Conservation (phyloP, 2,113 vertebrate species). For the Balaeniceps rex region DNA sequence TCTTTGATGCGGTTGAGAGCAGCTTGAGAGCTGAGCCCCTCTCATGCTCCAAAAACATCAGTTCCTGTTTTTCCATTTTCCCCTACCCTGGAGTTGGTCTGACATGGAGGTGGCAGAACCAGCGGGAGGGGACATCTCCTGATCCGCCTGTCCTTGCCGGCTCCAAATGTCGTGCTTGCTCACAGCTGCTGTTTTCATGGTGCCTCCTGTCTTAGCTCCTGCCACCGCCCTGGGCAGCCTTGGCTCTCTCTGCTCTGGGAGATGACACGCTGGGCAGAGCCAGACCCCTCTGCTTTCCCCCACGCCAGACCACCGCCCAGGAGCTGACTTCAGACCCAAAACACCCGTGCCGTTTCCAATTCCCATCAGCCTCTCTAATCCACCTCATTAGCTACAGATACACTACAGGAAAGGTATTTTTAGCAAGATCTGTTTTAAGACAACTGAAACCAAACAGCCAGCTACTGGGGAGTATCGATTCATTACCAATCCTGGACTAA, state of each 20-base stretch:
- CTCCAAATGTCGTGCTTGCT: not conserved
- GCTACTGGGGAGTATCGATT: constrained; percentile 49
- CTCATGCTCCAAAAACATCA: rapidly evolving
- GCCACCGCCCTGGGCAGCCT: rapidly evolving
- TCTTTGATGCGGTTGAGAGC: not conserved
- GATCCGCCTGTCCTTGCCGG: not conserved
- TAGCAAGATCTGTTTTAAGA: constrained; percentile 62
- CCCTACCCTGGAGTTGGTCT: not conserved
- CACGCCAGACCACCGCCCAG: rapidly evolving
- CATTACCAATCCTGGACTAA: constrained; percentile 47
- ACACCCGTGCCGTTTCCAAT: not conserved
- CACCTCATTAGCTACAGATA: constrained; percentile 35
- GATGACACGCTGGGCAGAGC: rapidly evolving
- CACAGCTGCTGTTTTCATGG: not conserved
- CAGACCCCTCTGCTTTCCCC: not conserved
- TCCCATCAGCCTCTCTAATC: constrained; percentile 14
- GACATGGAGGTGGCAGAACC: not conserved
- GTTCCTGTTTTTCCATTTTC: not conserved
- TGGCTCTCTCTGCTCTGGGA: not conserved
- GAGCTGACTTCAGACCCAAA: not conserved
- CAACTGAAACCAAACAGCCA: constrained; percentile 42
- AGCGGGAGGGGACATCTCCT: not conserved
- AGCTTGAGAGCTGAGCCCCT: not conserved
- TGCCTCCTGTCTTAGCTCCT: not conserved
- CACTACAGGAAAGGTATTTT: constrained; percentile 60